A percentile compares a stretch with the other conserved stretches of the same genome.
Conservation (phyloP, 2,797 vertebrate species). For the Phylloscopus collybita region DNA sequence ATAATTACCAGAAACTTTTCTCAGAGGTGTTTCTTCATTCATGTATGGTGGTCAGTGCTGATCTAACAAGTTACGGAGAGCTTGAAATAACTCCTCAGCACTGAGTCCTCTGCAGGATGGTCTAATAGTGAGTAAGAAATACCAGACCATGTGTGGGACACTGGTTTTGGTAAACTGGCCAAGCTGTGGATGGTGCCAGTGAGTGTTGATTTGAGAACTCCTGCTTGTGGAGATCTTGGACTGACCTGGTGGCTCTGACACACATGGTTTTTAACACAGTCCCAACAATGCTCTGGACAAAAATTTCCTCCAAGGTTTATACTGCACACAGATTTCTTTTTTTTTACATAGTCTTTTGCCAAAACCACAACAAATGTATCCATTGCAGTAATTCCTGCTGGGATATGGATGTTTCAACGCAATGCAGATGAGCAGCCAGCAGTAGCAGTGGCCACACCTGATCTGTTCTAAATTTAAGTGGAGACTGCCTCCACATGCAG, state of each 20-base stretch:
- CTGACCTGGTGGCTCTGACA: not conserved
- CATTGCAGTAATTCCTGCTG: not conserved
- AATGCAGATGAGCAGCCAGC: not conserved
- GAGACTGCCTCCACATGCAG: not conserved
- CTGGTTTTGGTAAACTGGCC: not conserved
- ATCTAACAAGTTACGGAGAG: not conserved
- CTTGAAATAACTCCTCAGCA: not conserved
- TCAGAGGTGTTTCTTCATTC: not conserved
- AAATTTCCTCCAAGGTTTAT: not conserved
- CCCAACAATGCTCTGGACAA: not conserved
- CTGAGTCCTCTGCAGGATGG: not conserved
- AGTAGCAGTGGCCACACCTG: not conserved
- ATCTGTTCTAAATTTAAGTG: not conserved
- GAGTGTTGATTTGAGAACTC: not conserved
- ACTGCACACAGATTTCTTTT: not conserved
- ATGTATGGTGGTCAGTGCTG: not conserved
- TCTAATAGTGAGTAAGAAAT: not conserved
- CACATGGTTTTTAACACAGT: not conserved
- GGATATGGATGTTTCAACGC: not conserved
- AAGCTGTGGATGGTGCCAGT: rapidly evolving
- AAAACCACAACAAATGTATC: not conserved
- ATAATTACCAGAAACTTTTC: not conserved
- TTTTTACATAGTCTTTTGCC: not conserved
- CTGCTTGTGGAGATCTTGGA: not conserved
- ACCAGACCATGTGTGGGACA: not conserved